Base-by-base conservation (phyloP, 2,888 invertebrate genomes). In the Caenorhabditis afra region DNA sequence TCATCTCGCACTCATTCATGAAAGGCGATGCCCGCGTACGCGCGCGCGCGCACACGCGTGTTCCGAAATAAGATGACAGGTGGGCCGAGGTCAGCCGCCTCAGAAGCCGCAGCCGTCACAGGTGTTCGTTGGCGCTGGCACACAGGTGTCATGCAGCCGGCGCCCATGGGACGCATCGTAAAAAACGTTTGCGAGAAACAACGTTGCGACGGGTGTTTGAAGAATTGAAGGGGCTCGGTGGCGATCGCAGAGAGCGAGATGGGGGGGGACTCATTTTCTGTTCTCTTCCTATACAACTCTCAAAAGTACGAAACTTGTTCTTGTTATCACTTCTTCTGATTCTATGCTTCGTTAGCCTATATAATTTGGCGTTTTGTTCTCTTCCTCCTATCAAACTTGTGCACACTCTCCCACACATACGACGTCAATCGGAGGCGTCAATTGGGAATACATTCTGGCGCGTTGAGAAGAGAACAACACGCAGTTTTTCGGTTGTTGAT, bases 81-180 rank as follows among this genome's bases (percentile, higher is more conserved):
- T 68, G 67, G 41, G 50, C 20, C 39, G 53, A 53, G 61, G 61
- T 29, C 29, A 29, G 29, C 4, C 29, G 29, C 4, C 29, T 45
- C 68, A 61, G 44, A 53, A 61, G 8, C 52, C 44, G 37, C 45
- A 44, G 22, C 45, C 4, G 37, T 7, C 41, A 64, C 71, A 71
- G 71, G 62, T 64, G 71, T 71, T 71, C 71, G 37, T 16, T n/a
- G 14, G 47, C 35, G 45, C 35, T 35, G 39, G 59, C 37, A 16
- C 71, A 64, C 71, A 71, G 71, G 71, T 71, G 71, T 64, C 71
- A 64, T 64, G 71, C 71, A 64, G 62, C 71, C 57, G 71, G 71
- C 64, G 71, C 70, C 41, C 41, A 41, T 41, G 41, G 12, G 12
- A 8, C 14, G 41, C 41, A 11, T 41, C 70, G 53, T 70, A 62